These are phyloP conservation scores for Microplitis manilae DNA, from an alignment of 2,888 invertebrate genomes.

Conservation along the genomic window DNA sequence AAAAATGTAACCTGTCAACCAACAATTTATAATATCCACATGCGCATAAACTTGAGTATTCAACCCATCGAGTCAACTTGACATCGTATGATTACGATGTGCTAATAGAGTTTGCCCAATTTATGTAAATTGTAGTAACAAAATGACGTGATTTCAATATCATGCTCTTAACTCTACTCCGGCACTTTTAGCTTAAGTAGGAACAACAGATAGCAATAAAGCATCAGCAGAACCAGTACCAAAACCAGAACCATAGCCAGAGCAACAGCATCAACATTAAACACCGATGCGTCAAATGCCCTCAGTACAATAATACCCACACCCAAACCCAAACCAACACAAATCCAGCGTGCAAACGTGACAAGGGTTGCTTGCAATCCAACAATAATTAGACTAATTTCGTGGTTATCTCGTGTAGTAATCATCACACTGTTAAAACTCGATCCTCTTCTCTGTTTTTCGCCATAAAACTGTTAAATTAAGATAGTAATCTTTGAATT, in stretches of 20 bases:
- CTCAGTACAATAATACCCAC: conserved; percentile 29
- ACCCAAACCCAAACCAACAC: no score
- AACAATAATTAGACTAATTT: conserved; percentile 52
- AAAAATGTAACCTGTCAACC: no score
- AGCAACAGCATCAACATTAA: background rate
- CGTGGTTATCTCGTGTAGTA: conserved; percentile 41
- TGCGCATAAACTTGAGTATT: no score
- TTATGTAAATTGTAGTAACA: conserved; percentile 45
- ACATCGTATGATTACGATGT: background rate
- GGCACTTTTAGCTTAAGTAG: conserved; percentile 22
- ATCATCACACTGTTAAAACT: conserved; percentile 43
- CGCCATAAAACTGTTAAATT: background rate
- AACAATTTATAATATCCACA: no score
- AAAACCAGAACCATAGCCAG: no score
- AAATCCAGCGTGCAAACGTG: conserved; percentile 40
- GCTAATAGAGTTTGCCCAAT: conserved; percentile 48
- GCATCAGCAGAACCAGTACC: background rate
- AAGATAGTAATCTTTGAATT: background rate
- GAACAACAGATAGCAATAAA: background rate
- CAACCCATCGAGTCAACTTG: no score
- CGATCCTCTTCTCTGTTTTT: background rate
- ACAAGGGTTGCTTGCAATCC: conserved; percentile 48
- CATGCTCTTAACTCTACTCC: background rate
- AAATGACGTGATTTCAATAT: conserved; percentile 45
- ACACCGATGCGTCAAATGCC: conserved; percentile 19